Conservation (phyloP, 2,113 vertebrate species). For the Indicator maculatus region DNA sequence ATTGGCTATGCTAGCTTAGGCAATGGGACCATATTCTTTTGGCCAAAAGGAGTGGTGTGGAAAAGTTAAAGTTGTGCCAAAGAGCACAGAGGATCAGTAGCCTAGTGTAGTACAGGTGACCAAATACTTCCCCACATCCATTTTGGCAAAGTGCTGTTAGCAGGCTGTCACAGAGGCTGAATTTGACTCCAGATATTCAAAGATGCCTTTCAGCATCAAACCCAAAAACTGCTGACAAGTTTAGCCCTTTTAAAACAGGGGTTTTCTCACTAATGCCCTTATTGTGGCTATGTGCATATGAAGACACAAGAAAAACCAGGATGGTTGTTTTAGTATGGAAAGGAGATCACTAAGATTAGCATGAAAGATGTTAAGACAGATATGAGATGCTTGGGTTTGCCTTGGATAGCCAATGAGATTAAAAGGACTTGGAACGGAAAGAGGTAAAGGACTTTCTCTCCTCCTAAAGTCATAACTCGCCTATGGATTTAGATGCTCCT, state of each 20-base stretch:
- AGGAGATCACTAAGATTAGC: not conserved
- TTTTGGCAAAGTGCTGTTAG: not conserved
- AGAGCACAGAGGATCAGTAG: not conserved
- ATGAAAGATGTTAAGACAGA: not conserved
- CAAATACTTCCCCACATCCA: not conserved
- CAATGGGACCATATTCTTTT: not conserved
- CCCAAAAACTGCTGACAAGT: not conserved
- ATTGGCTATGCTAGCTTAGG: not conserved
- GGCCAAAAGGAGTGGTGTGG: not conserved
- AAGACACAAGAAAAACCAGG: not conserved
- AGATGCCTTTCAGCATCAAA: not conserved
- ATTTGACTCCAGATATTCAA: not conserved
- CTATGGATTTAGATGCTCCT: not conserved
- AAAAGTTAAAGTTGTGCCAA: not conserved
- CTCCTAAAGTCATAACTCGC: not conserved
- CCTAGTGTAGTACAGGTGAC: not conserved
- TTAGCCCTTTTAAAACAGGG: not conserved
- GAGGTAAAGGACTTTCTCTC: not conserved
- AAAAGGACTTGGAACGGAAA: not conserved
- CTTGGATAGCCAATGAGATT: not conserved
- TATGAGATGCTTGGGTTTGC: not conserved
- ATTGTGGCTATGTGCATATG: not conserved
- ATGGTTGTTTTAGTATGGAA: not conserved
- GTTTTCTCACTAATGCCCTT: not conserved
- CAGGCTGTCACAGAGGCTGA: not conserved